Percentiles rank a stretch among this genome's conserved stretches.
Conservation (phyloP, 2,888 invertebrate species). For the Drosophila melanocephala region DNA sequence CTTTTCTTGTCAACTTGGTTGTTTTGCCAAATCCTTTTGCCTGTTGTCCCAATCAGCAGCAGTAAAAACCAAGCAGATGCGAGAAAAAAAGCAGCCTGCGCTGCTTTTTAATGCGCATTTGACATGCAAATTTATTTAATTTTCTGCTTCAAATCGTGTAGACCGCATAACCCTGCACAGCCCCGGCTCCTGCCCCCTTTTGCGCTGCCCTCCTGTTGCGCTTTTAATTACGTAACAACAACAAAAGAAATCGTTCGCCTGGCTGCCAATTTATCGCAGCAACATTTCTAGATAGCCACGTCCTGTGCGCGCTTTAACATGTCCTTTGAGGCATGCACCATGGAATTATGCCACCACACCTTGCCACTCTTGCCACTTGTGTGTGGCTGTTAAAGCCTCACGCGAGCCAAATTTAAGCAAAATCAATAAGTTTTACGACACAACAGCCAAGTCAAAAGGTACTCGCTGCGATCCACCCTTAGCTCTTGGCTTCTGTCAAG, state of each 20-base stretch:
- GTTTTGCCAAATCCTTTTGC: slow-evolving; percentile 68
- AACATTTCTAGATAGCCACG: slow-evolving; percentile 54
- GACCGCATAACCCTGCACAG: not conserved
- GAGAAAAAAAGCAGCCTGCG: slow-evolving; percentile 29
- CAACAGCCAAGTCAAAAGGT: slow-evolving; percentile 55
- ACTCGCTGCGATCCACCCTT: slow-evolving; percentile 45
- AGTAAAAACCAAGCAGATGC: slow-evolving; percentile 15
- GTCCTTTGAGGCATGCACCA: slow-evolving; percentile 61
- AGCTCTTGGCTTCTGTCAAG: slow-evolving; percentile 49
- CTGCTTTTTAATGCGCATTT: slow-evolving; percentile 74
- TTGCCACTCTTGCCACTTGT: not conserved
- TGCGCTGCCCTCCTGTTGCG: slow-evolving; percentile 56
- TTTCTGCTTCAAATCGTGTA: slow-evolving; percentile 71
- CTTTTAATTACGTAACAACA: slow-evolving; percentile 68
- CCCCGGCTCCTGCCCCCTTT: not conserved
- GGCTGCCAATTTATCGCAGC: slow-evolving; percentile 57
- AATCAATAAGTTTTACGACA: slow-evolving; percentile 61
- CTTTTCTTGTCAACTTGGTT: slow-evolving; percentile 21
- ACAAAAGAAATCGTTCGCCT: slow-evolving; percentile 46
- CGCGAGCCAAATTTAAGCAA: slow-evolving; percentile 51
- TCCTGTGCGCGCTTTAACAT: slow-evolving; percentile 51
- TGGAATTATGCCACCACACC: slow-evolving; percentile 43
- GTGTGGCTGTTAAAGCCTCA: slow-evolving; percentile 44
- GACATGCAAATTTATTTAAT: slow-evolving; percentile 80
- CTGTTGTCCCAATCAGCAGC: slow-evolving; percentile 65